Base-by-base conservation (phyloP, 2,797 vertebrate genomes). In the Sebastes umbrosus region DNA sequence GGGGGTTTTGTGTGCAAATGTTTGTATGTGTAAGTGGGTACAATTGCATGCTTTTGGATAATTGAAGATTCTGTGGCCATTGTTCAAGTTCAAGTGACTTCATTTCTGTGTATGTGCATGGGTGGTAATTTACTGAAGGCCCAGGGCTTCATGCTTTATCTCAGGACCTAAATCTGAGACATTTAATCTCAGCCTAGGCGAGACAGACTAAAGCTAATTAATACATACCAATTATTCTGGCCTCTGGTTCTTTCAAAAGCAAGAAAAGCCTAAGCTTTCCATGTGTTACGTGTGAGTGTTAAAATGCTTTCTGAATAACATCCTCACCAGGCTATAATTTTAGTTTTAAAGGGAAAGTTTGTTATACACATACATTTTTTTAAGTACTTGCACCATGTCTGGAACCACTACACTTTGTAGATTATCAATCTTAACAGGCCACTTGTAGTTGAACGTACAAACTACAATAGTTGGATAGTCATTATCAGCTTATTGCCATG, bases 51-150 rank as follows among this genome's bases (percentile, higher is more conserved):
- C 12, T 84, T 81, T 75, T 24, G 59, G 64, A 78, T 88, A 83
- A 87, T 59, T 86, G 24, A 57, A 79, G 24, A 84, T 76, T 85
- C 11, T 82, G n/a, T 63, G 22, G 34, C 39, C 34, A 75, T 90
- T 91, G 70, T 86, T 77, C n/a, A 70, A 63, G 58, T 75, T 80
- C 58, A 67, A 60, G 14, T 83, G 24, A 66, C 32, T 84, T 69
- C 32, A 58, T 68, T 69, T 50, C 11, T 75, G 32, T 86, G 57
- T 50, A 22, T 74, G 72, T 60, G 50, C 14, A 34, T 62, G 62
- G 50, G 60, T 79, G 60, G 66, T 65, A 43, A 81, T 73, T 69
- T 74, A 63, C 67, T 39, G 46, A 46, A 59, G 9, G 22, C 58
- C 54, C n/a, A 65, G 39, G n/a, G 31, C 27, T 65, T 8, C 3